These are phyloP conservation scores for Andrena minutula DNA, from an alignment of 2,888 invertebrate genomes.

Conservation along the genomic window DNA sequence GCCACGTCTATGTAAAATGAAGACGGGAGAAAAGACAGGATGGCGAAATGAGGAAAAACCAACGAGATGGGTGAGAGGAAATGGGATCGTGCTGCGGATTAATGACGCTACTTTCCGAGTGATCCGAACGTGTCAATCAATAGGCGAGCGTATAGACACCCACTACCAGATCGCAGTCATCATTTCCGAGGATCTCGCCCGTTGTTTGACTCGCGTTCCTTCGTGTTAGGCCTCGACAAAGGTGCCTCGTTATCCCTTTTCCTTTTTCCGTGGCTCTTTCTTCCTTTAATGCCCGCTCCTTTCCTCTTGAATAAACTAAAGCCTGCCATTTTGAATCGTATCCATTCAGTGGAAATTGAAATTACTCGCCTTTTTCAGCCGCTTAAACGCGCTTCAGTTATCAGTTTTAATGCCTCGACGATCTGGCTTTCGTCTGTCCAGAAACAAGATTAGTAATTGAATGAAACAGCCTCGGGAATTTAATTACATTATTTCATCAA, in stretches of 20 bases:
- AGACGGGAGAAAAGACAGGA: conserved; percentile 21
- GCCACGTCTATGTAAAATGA: conserved; percentile 42
- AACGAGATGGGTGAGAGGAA: conserved; percentile 10
- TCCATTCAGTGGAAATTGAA: background rate
- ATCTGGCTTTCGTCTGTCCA: background rate
- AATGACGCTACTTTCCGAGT: conserved; percentile 66
- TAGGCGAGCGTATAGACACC: conserved; percentile 30
- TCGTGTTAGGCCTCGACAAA: conserved; percentile 12
- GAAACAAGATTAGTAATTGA: background rate
- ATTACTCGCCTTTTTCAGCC: background rate
- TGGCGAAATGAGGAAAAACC: conserved; percentile 5
- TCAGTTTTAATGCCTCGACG: background rate
- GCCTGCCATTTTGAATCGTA: background rate
- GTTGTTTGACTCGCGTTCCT: conserved; percentile 34
- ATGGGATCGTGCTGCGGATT: conserved; percentile 64
- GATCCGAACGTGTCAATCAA: conserved; percentile 67
- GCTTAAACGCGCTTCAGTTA: background rate
- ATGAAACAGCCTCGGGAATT: background rate
- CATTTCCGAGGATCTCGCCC: conserved; percentile 33
- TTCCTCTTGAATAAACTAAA: conserved; percentile 2
- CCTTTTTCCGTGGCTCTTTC: background rate
- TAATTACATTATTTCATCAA: conserved; percentile 2
- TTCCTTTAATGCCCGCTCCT: background rate
- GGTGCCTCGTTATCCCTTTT: conserved; percentile 28
- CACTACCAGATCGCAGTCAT: conserved; percentile 49